Evolutionary conservation across 2,888 invertebrate genomes (phyloP), one percentile per base, ranked within the genome.

Genomic region (Orchestes rusci): DNA sequence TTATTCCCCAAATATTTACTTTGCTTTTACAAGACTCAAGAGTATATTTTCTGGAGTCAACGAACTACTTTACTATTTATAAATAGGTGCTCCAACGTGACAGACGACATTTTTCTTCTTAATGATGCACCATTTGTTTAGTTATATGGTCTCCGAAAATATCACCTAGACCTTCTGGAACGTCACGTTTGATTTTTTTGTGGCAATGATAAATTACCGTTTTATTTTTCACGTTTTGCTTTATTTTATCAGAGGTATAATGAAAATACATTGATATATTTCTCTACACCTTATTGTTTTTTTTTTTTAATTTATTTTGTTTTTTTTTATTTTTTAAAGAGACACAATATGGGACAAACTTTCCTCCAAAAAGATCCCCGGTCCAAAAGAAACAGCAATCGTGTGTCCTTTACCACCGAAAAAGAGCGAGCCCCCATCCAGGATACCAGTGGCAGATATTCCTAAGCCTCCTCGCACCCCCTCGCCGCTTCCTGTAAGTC

Each of bases 281-380:
- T n/a, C n/a, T n/a, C n/a, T n/a, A n/a, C n/a, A 13, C 13, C 10
- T 12, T 31, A 2, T 31, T 2, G 10, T 31, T 31, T 35, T 31
- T 44, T 53, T 51, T 12, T 16, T 39, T 46, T 48, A 19, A 33
- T 52, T 55, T 51, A 41, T 45, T 50, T 54, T 53, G 50, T 53
- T 55, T 53, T 55, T 54, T 50, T 53, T 54, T 57, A 55, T 51
- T 52, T 50, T 58, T 60, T 59, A 43, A 61, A 63, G 63, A 59
- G 56, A 61, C 37, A 48, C 53, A 48, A 56, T 60, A 42, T 53
- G 50, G 57, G 57, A 59, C 40, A 61, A 56, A 50, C 32, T 59
- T 15, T 48, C 49, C 33, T 42, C 52, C 50, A 57, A 57, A 50
- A 56, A 50, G 30, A 16, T 34, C 8, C 27, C 53, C 13, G 27